A percentile compares a stretch with the other conserved stretches of the same genome.
Evolutionary conservation across 2,888 invertebrate species (phyloP).

Genomic region (Agriopis marginaria): DNA sequence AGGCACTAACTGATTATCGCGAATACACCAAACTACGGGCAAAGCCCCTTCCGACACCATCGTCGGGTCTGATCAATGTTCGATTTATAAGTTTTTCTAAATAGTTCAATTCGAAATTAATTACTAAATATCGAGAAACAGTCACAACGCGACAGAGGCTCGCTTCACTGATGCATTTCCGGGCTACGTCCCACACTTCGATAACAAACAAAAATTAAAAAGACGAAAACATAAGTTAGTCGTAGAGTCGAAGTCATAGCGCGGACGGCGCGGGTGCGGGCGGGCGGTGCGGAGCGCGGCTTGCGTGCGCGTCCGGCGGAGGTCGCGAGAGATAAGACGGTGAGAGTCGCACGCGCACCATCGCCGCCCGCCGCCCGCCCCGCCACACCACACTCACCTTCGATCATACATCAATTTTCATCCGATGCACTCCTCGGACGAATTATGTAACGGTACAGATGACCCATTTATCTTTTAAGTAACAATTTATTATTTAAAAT

Average conservation of each 20-base stretch:
- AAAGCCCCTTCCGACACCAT: constrained; percentile 88
- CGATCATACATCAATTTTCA: constrained; percentile 77
- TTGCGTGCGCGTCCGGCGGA: constrained; percentile 83
- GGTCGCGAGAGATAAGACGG: constrained; percentile 86
- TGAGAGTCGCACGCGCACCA: constrained; percentile 81
- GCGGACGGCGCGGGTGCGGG: constrained; percentile 63
- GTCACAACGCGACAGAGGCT: constrained; percentile 50
- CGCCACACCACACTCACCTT: constrained; percentile 68
- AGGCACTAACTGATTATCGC: constrained; percentile 89
- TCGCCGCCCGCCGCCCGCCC: constrained; percentile 61
- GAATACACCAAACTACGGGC: constrained; percentile 89
- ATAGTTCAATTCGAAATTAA: constrained; percentile 32
- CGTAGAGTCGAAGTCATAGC: constrained; percentile 76
- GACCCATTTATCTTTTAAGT: constrained; percentile 65
- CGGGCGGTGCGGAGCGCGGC: constrained; percentile 70
- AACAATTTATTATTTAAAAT: constrained; percentile 32
- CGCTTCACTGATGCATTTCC: constrained; percentile 72
- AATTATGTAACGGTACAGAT: constrained; percentile 80
- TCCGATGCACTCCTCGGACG: constrained; percentile 73
- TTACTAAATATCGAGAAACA: constrained; percentile 29
- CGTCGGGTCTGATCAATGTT: constrained; percentile 65
- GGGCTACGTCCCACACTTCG: constrained; percentile 71
- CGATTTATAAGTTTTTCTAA: constrained; percentile 45
- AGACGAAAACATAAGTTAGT: constrained; percentile 70
- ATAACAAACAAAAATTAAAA: constrained; percentile 68